Conservation (phyloP, 2,888 invertebrate species). For the Zygothrica quintamaculata region DNA sequence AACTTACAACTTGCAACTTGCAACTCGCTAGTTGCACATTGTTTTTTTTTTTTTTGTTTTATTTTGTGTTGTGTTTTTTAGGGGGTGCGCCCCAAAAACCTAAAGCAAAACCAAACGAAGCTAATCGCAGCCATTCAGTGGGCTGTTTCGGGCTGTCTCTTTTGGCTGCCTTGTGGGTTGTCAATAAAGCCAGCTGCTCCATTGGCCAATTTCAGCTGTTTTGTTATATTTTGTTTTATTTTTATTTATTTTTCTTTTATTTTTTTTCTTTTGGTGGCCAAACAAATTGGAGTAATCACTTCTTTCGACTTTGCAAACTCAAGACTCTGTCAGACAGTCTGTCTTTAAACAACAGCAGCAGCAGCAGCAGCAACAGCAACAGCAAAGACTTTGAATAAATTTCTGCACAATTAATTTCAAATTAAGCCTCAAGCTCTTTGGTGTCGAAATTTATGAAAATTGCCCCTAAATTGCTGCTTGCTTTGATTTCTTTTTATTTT, state of each 20-base stretch:
- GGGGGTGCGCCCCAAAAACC: slow-evolving; percentile 48
- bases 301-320: slow-evolving; percentile 47
- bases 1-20: neutral
- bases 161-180: slow-evolving; percentile 25
- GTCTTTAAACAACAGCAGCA: neutral
- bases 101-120: slow-evolving; percentile 24
- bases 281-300: slow-evolving; percentile 82
- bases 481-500: no score
- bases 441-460: slow-evolving; percentile 67
- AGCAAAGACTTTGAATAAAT: slow-evolving; percentile 57
- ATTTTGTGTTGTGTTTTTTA: slow-evolving; percentile 10
- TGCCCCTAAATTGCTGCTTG: slow-evolving; percentile 49
- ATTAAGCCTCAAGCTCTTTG: slow-evolving; percentile 72
- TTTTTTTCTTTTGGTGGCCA: slow-evolving; percentile 29
- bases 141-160: slow-evolving; percentile 14
- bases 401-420: slow-evolving; percentile 80
- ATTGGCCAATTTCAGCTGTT: slow-evolving; percentile 49
- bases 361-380: neutral
- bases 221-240: slow-evolving; percentile 5
- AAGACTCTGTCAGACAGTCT: slow-evolving; percentile 39
- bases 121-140: slow-evolving; percentile 45
- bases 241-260: neutral
- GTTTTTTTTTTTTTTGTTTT: no score
- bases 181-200: slow-evolving; percentile 40
- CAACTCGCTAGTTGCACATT: no score